Conservation (phyloP, 2,797 vertebrate genomes). For the Rhadinocentrus ornatus region DNA sequence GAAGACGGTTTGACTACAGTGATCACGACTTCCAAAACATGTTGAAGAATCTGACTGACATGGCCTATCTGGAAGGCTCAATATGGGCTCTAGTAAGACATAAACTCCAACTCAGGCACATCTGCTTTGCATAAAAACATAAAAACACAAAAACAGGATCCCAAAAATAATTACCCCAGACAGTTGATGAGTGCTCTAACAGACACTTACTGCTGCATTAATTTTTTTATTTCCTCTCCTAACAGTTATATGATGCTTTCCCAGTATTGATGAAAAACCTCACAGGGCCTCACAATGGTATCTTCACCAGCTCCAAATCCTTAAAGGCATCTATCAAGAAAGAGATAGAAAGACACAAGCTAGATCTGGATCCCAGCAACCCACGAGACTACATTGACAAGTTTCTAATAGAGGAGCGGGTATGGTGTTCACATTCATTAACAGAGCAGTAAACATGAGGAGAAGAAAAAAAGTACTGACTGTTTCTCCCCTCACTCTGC, state of each 20-base stretch:
- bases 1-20: constrained; percentile 78
- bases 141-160: neutral
- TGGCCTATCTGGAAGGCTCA: constrained; percentile 78
- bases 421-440: constrained; percentile 27
- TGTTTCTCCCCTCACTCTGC: neutral
- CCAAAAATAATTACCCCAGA: too few relatives aligned
- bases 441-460: neutral
- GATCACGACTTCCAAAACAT: constrained; percentile 76
- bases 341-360: constrained; percentile 80
- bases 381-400: constrained; percentile 83
- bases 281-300: constrained; percentile 79
- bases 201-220: neutral
- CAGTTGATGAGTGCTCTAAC: too few relatives aligned
- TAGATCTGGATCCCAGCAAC: constrained; percentile 77
- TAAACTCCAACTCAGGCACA: neutral
- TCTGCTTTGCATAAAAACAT: neutral
- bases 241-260: constrained; percentile 80
- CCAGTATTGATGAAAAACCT: constrained; percentile 76
- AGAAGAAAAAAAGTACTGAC: neutral
- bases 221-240: constrained; percentile 6
- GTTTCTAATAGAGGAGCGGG: constrained; percentile 83
- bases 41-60: constrained; percentile 72
- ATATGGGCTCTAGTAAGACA: constrained; percentile 77
- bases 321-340: constrained; percentile 75
- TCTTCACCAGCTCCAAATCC: constrained; percentile 71